These are phyloP conservation scores for Netelia virgata DNA, from an alignment of 2,888 invertebrate species.

Conservation along the genomic window DNA sequence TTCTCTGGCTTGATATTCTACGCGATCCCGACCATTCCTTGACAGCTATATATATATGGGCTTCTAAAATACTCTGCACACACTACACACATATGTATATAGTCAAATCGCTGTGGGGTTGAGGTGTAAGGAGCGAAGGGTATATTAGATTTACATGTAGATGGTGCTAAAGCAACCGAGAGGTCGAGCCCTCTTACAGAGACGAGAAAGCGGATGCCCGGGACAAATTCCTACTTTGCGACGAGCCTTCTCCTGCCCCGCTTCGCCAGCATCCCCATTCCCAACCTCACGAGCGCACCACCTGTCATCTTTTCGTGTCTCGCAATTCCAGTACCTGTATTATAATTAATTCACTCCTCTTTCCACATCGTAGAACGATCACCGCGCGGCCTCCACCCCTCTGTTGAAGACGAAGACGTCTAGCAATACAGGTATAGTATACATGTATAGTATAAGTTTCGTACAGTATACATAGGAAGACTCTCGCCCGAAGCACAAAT, in stretches of 20 bases:
- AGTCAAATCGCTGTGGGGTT: slow-evolving; percentile 62
- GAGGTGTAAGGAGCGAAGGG: slow-evolving; percentile 73
- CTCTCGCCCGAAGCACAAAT: slow-evolving; percentile 76
- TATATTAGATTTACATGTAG: slow-evolving; percentile 84
- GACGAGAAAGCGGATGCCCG: slow-evolving; percentile 35
- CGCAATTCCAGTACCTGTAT: slow-evolving; percentile 41
- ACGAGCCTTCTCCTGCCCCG: slow-evolving; percentile 29
- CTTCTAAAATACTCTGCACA: slow-evolving; percentile 23
- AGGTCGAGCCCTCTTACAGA: slow-evolving; percentile 15
- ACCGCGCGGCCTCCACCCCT: slow-evolving; percentile 46
- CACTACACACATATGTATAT: slow-evolving; percentile 51
- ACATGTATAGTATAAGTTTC: slow-evolving; percentile 37
- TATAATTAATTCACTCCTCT: slow-evolving; percentile 49
- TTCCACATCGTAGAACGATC: not conserved
- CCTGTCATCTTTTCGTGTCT: slow-evolving; percentile 52
- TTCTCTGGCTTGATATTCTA: slow-evolving; percentile 42
- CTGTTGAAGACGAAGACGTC: slow-evolving; percentile 49
- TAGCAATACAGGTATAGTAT: slow-evolving; percentile 12
- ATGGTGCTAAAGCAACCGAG: slow-evolving; percentile 81
- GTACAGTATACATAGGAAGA: slow-evolving; percentile 68
- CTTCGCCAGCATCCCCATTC: slow-evolving; percentile 24
- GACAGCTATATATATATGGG: slow-evolving; percentile 16
- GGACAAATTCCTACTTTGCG: slow-evolving; percentile 56
- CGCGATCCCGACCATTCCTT: slow-evolving; percentile 23
- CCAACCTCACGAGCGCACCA: slow-evolving; percentile 11